A percentile compares a stretch with the other conserved stretches of the same genome.
These are phyloP conservation scores for Hybos culiciformis DNA, from an alignment of 2,888 invertebrate genomes.

Conservation along the genomic window DNA sequence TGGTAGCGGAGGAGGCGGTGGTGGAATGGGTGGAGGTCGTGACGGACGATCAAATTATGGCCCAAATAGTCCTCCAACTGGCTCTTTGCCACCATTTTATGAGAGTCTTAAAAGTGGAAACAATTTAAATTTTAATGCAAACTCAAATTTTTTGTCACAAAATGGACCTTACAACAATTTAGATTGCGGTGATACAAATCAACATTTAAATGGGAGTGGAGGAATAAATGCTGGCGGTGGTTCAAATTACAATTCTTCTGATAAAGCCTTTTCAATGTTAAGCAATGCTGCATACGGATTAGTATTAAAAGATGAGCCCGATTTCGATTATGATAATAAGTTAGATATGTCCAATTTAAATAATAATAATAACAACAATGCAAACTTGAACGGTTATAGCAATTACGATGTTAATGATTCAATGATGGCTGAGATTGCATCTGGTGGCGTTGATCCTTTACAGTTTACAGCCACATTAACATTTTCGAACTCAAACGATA, in stretches of 20 bases:
- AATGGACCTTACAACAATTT: conserved; percentile 37
- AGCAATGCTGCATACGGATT: conserved; percentile 69
- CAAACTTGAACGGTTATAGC: conserved; percentile 39
- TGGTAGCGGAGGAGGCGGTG: conserved; percentile 46
- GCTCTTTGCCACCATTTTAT: conserved; percentile 78
- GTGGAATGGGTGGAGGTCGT: conserved; percentile 63
- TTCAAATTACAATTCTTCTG: conserved; percentile 23
- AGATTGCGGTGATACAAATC: conserved; percentile 47
- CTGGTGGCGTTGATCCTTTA: conserved; percentile 49
- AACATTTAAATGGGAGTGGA: conserved; percentile 32
- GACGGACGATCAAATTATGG: conserved; percentile 77
- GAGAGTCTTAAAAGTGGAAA: conserved; percentile 72
- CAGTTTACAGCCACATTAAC: conserved; percentile 72
- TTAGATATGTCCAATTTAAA: conserved; percentile 41
- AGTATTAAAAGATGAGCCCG: conserved; percentile 66
- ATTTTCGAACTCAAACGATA: conserved; percentile 53
- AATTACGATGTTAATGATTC: conserved; percentile 56
- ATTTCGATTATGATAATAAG: conserved; percentile 61
- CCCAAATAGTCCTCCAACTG: conserved; percentile 76
- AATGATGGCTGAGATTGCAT: conserved; percentile 70
- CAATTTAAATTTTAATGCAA: conserved; percentile 53
- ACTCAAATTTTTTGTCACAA: conserved; percentile 44
- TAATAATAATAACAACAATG: conserved; percentile 41
- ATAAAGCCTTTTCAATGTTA: conserved; percentile 46
- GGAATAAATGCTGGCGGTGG: conserved; percentile 17